Evolutionary conservation across 2,797 vertebrate genomes (phyloP).

Genomic region (Tokudaia tokunoshimensis): DNA sequence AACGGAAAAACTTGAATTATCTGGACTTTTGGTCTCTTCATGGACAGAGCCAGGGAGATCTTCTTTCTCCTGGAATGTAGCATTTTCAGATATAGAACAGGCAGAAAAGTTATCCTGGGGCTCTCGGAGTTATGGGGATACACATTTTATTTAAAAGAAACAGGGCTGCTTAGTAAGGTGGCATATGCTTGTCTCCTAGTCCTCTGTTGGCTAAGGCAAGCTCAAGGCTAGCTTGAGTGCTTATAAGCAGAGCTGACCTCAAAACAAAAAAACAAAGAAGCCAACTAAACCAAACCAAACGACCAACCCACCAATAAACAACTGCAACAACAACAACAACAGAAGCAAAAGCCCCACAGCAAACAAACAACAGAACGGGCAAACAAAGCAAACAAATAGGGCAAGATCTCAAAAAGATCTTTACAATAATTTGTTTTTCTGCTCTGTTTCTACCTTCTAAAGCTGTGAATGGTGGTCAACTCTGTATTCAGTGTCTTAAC

Average conservation of each 20-base stretch:
- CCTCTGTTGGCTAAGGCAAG: not conserved
- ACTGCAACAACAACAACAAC: not conserved
- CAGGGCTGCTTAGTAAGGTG: not conserved
- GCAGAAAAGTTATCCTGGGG: not conserved
- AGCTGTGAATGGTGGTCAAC: not conserved
- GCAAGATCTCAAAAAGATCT: constrained; percentile 16
- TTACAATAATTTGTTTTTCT: not conserved
- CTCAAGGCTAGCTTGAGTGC: not conserved
- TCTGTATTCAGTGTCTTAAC: not conserved
- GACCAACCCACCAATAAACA: no score
- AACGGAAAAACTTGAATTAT: not conserved
- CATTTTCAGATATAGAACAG: constrained; percentile 28
- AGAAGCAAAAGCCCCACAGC: not conserved
- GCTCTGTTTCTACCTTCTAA: not conserved
- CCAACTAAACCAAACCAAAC: not conserved
- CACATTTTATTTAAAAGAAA: not conserved
- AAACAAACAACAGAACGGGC: not conserved
- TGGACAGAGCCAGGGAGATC: not conserved
- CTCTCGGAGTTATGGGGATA: not conserved
- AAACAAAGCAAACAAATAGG: not conserved
- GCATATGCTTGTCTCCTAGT: not conserved
- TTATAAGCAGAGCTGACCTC: not conserved
- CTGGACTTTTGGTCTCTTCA: not conserved
- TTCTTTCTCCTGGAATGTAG: not conserved
- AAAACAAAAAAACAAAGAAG: not conserved